Base-by-base conservation (phyloP, 1,140 invertebrate species). In the Nephila pilipes region DNA sequence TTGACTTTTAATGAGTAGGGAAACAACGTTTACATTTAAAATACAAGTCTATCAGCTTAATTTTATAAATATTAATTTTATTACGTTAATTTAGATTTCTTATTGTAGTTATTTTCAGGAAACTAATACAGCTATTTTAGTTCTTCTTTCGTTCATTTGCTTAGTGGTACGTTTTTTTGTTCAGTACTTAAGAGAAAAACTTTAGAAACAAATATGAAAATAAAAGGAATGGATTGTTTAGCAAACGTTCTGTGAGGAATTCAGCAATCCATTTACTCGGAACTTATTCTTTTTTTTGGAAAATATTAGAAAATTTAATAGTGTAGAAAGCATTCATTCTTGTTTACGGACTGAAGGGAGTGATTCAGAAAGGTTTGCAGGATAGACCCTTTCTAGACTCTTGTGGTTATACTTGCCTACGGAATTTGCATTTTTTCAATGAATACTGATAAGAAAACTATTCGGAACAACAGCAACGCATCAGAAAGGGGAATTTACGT, bases 401-500 rank as follows among this genome's bases (percentile, higher is more conserved):
- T 60, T 85, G 57, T 25, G 65, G 65, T n/a, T 32, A 57, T 36
- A 25, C 65, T 75, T 55, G 32, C 46, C 25, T 79, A 16, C 12
- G 0, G 10, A 75, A 89, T 89, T 89, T 89, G 87, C 87, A 89
- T 89, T 89, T 89, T 80, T 89, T 89, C 87, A 89, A 89, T 89
- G 87, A 89, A 89, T 89, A 89, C 87, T 89, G 87, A 89, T 89
- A 46, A 80, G 87, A 80, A 89, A 89, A 46, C 65, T 55, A 89
- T 89, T 89, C 46, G 57, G 46, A 89, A 89, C 87, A 89, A 89
- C 63, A 80, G 12, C 87, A 32, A 25, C 54, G 20, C 63, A 46
- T 22, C 58, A 60, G 3, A 12, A 46, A 60, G 46, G 18, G 36
- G 63, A 89, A 89, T 89, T 57, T 89, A 89, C 87, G 79, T 89